Evolutionary conservation across 2,797 vertebrate species (phyloP).

Genomic region (Hozukius guyotensis): DNA sequence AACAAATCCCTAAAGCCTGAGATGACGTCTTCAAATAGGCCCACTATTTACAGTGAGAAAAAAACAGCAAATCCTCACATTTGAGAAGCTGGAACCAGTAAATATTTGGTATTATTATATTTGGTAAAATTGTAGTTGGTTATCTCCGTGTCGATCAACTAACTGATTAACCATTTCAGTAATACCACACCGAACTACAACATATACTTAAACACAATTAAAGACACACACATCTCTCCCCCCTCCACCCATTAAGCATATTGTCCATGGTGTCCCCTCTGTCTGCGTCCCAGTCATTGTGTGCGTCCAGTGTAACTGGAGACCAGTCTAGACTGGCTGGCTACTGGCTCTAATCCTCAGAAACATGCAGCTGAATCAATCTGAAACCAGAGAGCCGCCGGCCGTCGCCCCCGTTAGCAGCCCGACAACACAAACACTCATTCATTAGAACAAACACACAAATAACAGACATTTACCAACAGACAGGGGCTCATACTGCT

Average conservation of each 20-base stretch:
- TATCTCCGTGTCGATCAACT: not conserved
- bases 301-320: constrained; percentile 91
- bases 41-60: not conserved
- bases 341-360: constrained; percentile 94
- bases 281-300: constrained; percentile 85
- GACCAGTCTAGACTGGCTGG: constrained; percentile 96
- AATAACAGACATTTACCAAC: constrained; percentile 38
- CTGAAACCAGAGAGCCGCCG: constrained; percentile 90
- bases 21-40: not conserved
- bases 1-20: not conserved
- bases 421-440: constrained; percentile 57
- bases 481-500: not conserved
- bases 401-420: constrained; percentile 78
- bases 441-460: constrained; percentile 52
- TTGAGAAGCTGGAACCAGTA: not conserved
- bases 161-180: not conserved
- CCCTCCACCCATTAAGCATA: constrained; percentile 37
- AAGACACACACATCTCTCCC: not conserved
- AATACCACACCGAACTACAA: not conserved
- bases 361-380: constrained; percentile 94
- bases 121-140: not conserved
- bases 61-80: not conserved
- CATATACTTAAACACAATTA: not conserved
- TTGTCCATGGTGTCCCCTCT: constrained; percentile 64
- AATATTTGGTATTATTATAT: not conserved